Base-by-base conservation (phyloP, 2,888 invertebrate genomes). In the Pterostichus madidus region DNA sequence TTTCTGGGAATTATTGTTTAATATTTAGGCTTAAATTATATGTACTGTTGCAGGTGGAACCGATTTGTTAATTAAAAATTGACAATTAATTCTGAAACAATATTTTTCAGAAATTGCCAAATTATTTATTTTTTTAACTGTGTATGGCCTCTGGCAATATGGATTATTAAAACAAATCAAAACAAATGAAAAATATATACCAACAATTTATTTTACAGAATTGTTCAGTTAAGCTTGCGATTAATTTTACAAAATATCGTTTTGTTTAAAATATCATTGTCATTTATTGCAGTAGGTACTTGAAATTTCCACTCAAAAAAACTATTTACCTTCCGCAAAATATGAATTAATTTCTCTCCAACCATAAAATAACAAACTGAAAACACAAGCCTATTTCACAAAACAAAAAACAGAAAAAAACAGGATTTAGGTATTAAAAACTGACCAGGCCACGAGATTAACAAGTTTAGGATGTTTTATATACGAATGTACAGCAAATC, bases 401-500 rank as follows among this genome's bases (percentile, higher is more conserved):
- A 10, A 64, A 64, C 32, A 64, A 64, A 24, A 64, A 59, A 59
- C 17, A 1, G 11, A 31, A 2, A 39, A 71, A 71, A 71, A 71
- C 39, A 44, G 68, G 44, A 71, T 71, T 71, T 71, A 17, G 39
- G 68, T 71, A 64, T 64, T 64, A 64, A 64, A 64, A 64, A 64
- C 64, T 64, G 68, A 71, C 39, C 68, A 71, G 8, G 11, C 17
- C 17, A 71, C n/a, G 17, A 75, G 75, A 75, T 75, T 75, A 75
- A 52, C 75, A 75, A 75, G 52, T 75, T 75, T 31, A 75, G 39
- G 17, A 75, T 75, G 39, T 75, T 75, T 75, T 75, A 75, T 52
- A 44, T 44, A 44, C 17, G 68, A 61, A 61, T 64, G 64, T 64
- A 44, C 39, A 71, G 39, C 10, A 71, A 75, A 75, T 52, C 75